These are phyloP conservation scores for Tetragonula clypearis DNA, from an alignment of 1,140 invertebrate genomes.

Conservation along the genomic window DNA sequence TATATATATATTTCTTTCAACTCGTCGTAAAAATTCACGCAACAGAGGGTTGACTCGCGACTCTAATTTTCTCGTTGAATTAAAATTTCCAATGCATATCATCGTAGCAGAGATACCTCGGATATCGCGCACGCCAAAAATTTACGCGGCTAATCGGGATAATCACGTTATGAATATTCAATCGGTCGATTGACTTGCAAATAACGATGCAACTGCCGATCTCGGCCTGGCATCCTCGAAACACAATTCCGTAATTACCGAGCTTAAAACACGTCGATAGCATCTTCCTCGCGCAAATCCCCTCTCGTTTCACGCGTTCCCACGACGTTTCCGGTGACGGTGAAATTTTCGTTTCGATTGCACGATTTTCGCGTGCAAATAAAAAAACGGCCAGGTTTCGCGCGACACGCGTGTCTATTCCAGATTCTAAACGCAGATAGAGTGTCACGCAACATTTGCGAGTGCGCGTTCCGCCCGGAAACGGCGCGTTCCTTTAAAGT, in stretches of 20 bases:
- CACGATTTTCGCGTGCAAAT: conserved; percentile 2
- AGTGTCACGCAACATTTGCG: conserved; percentile 7
- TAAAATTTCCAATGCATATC: too few species aligned
- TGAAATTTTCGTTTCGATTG: background rate
- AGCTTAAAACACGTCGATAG: background rate
- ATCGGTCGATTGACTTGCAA: background rate
- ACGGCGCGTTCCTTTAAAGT: conserved; percentile 51
- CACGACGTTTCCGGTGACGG: too few species aligned
- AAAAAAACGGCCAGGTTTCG: background rate
- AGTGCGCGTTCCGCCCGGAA: conserved; percentile 50
- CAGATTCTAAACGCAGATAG: conserved; percentile 37
- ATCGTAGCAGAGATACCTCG: too few species aligned
- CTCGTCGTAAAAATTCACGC: too few species aligned
- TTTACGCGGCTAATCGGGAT: too few species aligned
- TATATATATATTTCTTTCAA: too few species aligned
- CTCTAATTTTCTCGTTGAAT: too few species aligned
- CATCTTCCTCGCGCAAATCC: background rate
- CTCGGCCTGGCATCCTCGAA: background rate
- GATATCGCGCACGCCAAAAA: too few species aligned
- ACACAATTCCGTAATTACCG: background rate
- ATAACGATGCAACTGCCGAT: background rate
- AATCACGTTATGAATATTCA: too few species aligned
- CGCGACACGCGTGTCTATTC: background rate
- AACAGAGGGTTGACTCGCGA: too few species aligned
- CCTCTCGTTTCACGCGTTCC: background rate